Evolutionary conservation across 2,888 invertebrate genomes (phyloP).

Genomic region (Ectemnius lituratus): DNA sequence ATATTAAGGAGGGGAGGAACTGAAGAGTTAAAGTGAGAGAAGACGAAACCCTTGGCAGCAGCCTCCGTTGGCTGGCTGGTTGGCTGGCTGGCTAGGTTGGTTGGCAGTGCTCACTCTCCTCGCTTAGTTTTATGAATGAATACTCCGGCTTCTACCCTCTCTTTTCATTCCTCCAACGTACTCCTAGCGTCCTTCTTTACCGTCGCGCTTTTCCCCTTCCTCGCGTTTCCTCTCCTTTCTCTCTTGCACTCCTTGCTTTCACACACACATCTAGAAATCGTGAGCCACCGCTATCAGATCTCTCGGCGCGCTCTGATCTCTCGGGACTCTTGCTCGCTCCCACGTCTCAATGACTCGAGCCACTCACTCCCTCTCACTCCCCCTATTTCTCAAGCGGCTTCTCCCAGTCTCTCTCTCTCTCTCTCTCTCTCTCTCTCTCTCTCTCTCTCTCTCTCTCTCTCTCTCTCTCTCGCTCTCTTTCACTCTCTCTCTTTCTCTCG

Average conservation of each 20-base stretch:
- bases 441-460: not conserved
- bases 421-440: not conserved
- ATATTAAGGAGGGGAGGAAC: constrained; percentile 40
- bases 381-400: not conserved
- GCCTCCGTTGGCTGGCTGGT: constrained; percentile 24
- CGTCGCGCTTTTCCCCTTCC: not conserved
- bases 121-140: constrained; percentile 79
- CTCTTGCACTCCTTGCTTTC: not conserved
- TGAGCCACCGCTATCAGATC: not conserved
- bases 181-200: constrained; percentile 1
- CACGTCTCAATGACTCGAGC: not conserved
- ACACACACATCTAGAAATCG: too few species aligned
- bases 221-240: constrained; percentile 1
- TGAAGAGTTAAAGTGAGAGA: constrained; percentile 32
- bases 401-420: not conserved
- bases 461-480: not conserved
- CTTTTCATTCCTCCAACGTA: constrained; percentile 1
- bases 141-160: constrained; percentile 59
- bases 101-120: constrained; percentile 58
- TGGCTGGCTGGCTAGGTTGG: not conserved
- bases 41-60: constrained; percentile 34
- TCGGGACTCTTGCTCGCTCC: not conserved
- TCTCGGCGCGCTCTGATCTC: not conserved
- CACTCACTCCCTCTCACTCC: not conserved
- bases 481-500: not conserved